A percentile compares a stretch with the other conserved stretches of the same genome.
These are phyloP conservation scores for Merodon equestris DNA, from an alignment of 2,888 invertebrate species.

Conservation along the genomic window DNA sequence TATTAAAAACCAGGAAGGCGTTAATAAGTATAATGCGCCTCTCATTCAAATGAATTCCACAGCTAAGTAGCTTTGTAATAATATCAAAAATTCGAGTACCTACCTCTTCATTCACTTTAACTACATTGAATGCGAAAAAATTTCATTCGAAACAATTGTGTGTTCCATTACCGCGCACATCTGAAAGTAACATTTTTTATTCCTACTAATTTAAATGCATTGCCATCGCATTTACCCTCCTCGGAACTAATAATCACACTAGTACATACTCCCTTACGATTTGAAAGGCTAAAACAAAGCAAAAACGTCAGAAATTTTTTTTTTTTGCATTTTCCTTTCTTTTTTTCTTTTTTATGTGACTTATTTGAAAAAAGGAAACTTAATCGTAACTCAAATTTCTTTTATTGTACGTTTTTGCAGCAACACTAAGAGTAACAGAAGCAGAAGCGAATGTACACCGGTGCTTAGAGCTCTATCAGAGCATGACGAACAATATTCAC, in stretches of 20 bases:
- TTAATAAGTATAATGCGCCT: no score
- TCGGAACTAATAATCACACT: slow-evolving; percentile 44
- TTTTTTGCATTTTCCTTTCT: no score
- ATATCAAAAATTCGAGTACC: no score
- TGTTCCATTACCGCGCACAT: slow-evolving; percentile 64
- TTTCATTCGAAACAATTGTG: slow-evolving; percentile 17
- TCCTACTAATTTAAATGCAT: slow-evolving; percentile 46
- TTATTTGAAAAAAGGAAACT: slow-evolving; percentile 30
- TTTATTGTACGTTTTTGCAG: slow-evolving; percentile 1
- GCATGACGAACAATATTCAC: slow-evolving; percentile 63
- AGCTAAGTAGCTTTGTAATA: no score
- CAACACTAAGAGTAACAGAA: no score
- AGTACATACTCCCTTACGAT: slow-evolving; percentile 7
- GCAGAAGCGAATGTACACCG: slow-evolving; percentile 11
- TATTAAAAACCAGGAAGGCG: no score
- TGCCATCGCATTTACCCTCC: slow-evolving; percentile 45
- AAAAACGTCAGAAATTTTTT: no score
- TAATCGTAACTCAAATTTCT: slow-evolving; percentile 57
- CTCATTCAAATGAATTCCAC: no score
- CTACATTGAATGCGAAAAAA: background rate
- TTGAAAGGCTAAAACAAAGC: background rate
- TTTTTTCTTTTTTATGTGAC: no score
- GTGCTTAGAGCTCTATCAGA: slow-evolving; percentile 50
- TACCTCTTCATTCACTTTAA: no score
- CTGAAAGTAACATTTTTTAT: slow-evolving; percentile 51